A percentile compares a stretch with the other conserved stretches of the same genome.
Conservation (phyloP, 92 coral and sea anemone genomes). For the Umimayanthus chanpuru region DNA sequence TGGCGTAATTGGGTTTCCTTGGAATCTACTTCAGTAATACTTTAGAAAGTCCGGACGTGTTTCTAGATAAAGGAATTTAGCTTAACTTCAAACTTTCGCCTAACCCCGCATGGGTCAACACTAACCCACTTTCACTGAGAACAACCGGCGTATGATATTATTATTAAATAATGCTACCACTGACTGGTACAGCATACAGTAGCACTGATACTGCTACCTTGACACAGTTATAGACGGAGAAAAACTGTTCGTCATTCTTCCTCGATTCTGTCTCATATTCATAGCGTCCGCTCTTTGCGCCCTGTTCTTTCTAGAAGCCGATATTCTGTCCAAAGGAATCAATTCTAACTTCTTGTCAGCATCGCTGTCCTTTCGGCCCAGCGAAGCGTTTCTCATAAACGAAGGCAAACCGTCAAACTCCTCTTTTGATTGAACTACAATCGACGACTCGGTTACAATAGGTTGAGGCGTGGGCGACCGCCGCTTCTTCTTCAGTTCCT, state of each 20-base stretch:
- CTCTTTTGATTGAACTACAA: conserved; percentile 73
- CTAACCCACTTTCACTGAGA: too few relatives aligned
- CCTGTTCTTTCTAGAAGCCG: conserved; percentile 79
- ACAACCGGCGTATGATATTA: too few relatives aligned
- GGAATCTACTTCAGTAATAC: too few relatives aligned
- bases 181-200: background rate
- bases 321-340: conserved; percentile 85
- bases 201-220: background rate
- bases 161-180: too few relatives aligned
- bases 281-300: conserved; percentile 74
- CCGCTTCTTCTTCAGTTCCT: conserved; percentile 58
- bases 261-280: conserved; percentile 42
- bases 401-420: conserved; percentile 47
- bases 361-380: conserved; percentile 64
- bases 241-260: conserved; percentile 41
- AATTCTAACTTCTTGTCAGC: conserved; percentile 84
- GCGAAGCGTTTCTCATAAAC: conserved; percentile 37
- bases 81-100: too few relatives aligned
- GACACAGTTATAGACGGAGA: conserved; percentile 35
- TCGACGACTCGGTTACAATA: conserved; percentile 63
- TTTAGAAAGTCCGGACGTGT: too few relatives aligned
- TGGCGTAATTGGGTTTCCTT: too few relatives aligned
- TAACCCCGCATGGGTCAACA: too few relatives aligned
- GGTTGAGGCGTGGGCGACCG: conserved; percentile 65
- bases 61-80: too few relatives aligned